These are phyloP conservation scores for Notiomystis cincta DNA, from an alignment of 2,113 vertebrate species.

Conservation along the genomic window DNA sequence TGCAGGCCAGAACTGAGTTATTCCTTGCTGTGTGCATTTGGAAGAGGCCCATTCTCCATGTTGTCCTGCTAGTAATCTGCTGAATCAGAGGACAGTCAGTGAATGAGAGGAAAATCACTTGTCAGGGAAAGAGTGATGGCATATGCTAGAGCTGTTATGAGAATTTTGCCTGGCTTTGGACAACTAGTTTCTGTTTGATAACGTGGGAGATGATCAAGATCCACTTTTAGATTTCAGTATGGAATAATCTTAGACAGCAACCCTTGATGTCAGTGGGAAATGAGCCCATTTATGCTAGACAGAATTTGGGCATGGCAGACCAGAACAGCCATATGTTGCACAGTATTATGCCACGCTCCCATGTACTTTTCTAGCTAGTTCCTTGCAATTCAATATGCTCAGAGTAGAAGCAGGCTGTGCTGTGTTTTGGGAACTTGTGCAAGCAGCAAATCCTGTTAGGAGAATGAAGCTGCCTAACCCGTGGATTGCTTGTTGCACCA, in stretches of 20 bases:
- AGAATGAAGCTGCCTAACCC: neutral
- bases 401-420: neutral
- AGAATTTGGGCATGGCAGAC: constrained; percentile 3
- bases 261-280: neutral
- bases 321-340: constrained; percentile 9
- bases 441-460: constrained; percentile 4
- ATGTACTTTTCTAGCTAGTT: neutral
- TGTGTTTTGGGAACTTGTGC: neutral
- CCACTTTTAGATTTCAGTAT: neutral
- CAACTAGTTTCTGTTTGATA: neutral
- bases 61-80: neutral
- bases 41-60: neutral
- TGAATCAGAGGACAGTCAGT: neutral
- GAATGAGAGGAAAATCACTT: neutral
- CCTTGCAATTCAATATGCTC: neutral
- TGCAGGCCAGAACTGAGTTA: neutral
- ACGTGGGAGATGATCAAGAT: neutral
- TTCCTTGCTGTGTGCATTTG: neutral
- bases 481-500: neutral
- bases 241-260: neutral
- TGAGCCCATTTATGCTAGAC: neutral
- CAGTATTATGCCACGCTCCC: neutral
- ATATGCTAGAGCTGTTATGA: neutral
- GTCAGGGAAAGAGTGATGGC: neutral
- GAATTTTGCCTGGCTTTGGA: neutral